Evolutionary conservation across 2,113 vertebrate species (phyloP), one percentile per base, ranked within the genome.

Genomic region (Aegithalos caudatus): DNA sequence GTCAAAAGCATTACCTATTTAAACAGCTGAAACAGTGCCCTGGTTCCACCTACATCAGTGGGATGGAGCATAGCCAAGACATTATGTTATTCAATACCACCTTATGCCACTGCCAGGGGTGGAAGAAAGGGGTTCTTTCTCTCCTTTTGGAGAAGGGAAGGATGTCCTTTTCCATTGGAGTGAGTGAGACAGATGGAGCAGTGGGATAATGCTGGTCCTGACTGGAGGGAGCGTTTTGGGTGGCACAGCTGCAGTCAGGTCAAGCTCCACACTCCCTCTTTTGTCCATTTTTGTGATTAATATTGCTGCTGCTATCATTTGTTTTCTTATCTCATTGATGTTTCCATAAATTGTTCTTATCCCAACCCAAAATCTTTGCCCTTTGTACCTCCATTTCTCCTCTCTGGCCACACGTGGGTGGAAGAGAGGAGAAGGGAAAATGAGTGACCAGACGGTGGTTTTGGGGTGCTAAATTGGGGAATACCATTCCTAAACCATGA

Each of bases 101-200:
- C 18, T 69, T 11, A 15, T 45, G 33, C n/a, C 54, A 45, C 12
- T 60, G 22, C 17, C 54, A 69, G 33, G 8, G 14, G 33, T 33
- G 18, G 18, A 51, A 35, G 14, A 60, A 19, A 69, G 23, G 28
- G 12, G 8, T 27, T 51, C 12, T 61, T 42, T 10, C 53, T 69
- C 38, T 53, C 20, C 8, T 38, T 78, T 25, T 40, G 50, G 50
- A 65, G 70, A 85, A 85, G 35, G 20, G 20, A 56, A 65, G n/a
- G 29, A 24, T 0, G 0, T 24, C 8, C n/a, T 19, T 12, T 56
- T 8, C 28, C 2, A 0, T 0, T 40, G 60, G n/a, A 73, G 44
- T 0, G 0, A 76, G 21, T 0, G 1, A 7, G 4, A 37, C 17
- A 58, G 17, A 27, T 31, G 53, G 21, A 77, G 22, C 11, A 22